Evolutionary conservation across 1,140 invertebrate species (phyloP), one percentile per base, ranked within the genome.

Genomic region (Pachypeltis micranthus): DNA sequence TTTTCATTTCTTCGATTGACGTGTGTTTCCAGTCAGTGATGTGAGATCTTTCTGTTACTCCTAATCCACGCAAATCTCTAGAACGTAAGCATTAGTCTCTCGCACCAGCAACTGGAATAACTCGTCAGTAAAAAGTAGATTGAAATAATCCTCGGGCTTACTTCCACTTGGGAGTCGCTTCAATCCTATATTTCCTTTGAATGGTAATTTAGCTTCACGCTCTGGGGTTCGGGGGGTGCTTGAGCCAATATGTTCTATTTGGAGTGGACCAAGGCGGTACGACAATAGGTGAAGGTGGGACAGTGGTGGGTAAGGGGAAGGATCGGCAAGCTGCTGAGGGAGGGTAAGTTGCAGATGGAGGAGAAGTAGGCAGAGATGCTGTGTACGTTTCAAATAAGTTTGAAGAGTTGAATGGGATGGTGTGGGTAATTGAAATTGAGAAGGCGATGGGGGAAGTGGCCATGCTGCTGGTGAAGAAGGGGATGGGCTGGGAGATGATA

Each of bases 121-220:
- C 16, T 39, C 31, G 7, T 39, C 31, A 39, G 31, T 39, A 16
- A 39, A 39, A 39, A 39, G 7, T 10, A 39, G 31, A 16, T 39
- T 16, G 31, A 39, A 39, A 39, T 10, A 39, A 39, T 39, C 7
- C 16, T 16, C 7, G 7, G 31, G 31, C 31, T 39, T 16, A 7
- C 16, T 16, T 39, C 31, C 16, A 39, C 31, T 39, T 25, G 39
- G 29, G 1, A 21, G 24, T 31, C n/a, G 39, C 4, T 44, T 24
- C 29, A 60, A 34, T 25, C 39, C 59, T 34, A 23, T 60, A 44
- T 39, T 39, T 39, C 31, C 31, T 39, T 39, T 39, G 31, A 39
- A 39, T 39, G 31, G 31, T 39, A 39, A 39, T 39, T 39, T 39
- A 39, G 31, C 31, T 39, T 39, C 31, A 39, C 31, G 31, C 31